These are phyloP conservation scores for Passer montanus DNA, from an alignment of 2,113 vertebrate genomes.

Conservation along the genomic window DNA sequence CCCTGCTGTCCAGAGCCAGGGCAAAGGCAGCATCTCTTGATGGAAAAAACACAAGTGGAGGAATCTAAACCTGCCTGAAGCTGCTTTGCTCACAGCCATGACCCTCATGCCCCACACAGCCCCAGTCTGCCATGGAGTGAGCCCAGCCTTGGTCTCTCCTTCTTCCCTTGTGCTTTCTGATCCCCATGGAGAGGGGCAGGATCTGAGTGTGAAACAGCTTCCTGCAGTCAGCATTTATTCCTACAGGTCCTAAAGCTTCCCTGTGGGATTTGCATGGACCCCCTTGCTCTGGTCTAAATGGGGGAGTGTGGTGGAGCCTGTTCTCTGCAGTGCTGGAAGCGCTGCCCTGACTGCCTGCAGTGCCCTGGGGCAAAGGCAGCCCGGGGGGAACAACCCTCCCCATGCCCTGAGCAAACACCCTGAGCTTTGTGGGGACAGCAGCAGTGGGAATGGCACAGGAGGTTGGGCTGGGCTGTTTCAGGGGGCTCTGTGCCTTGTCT, in stretches of 20 bases:
- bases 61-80: neutral
- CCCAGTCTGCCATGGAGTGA: fast-evolving
- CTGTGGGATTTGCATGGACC: neutral
- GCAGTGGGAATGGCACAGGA: neutral
- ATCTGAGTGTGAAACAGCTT: neutral
- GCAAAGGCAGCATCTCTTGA: neutral
- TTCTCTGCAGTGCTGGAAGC: neutral
- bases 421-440: neutral
- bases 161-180: neutral
- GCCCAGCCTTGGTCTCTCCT: neutral
- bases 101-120: neutral
- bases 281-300: neutral
- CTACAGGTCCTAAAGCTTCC: neutral
- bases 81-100: neutral
- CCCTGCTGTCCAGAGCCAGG: fast-evolving
- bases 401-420: neutral
- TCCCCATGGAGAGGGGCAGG: neutral
- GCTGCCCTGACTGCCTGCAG: neutral
- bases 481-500: neutral
- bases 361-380: neutral
- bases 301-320: neutral
- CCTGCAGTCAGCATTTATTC: neutral
- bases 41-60: too few species aligned
- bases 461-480: neutral
- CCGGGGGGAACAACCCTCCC: neutral